These are phyloP conservation scores for Netta rufina DNA, from an alignment of 2,797 vertebrate genomes.

Conservation along the genomic window DNA sequence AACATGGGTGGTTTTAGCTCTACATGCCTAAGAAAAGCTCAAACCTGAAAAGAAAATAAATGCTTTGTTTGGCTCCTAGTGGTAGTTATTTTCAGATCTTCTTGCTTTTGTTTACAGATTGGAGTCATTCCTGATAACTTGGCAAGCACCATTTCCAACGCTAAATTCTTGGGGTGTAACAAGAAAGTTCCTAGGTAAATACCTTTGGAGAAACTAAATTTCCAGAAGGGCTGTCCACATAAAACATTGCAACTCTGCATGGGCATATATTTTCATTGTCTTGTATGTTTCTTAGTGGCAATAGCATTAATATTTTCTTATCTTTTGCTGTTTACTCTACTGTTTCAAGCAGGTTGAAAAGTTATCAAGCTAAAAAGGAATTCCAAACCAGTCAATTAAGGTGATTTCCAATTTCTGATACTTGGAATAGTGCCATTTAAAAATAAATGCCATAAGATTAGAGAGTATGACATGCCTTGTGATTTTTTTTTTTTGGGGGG, in stretches of 20 bases:
- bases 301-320: slow-evolving; percentile 54
- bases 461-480: neutral
- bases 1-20: neutral
- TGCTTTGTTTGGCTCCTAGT: neutral
- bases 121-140: slow-evolving; percentile 2
- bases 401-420: slow-evolving; percentile 25
- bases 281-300: slow-evolving; percentile 56
- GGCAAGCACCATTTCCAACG: slow-evolving; percentile 12
- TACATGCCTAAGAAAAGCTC: neutral
- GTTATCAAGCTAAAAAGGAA: slow-evolving; percentile 47
- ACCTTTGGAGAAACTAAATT: neutral
- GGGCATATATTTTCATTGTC: slow-evolving; percentile 47
- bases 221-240: neutral
- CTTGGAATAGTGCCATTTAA: slow-evolving; percentile 15
- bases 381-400: slow-evolving; percentile 22
- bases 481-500: neutral
- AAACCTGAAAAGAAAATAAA: neutral
- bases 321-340: slow-evolving; percentile 39
- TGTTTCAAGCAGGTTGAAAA: slow-evolving; percentile 43
- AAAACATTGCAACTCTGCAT: neutral
- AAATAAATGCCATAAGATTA: slow-evolving; percentile 25
- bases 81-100: neutral
- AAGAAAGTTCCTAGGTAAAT: neutral
- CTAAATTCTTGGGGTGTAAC: neutral
- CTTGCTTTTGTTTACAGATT: neutral